Evolutionary conservation across 2,113 vertebrate species (phyloP).

Genomic region (Anhinga anhinga): DNA sequence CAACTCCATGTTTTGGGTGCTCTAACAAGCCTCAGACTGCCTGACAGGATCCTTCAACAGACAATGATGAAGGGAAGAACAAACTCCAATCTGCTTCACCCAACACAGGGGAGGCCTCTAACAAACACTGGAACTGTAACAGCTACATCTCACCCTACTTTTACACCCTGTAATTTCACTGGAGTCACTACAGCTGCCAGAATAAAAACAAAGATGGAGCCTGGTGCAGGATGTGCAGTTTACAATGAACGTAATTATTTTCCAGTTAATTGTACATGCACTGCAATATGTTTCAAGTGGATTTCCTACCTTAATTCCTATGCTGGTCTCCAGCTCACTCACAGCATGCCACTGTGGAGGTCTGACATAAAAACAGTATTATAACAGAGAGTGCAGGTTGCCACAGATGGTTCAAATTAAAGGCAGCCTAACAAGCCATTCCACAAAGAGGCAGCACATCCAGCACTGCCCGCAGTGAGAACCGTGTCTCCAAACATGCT

Average conservation of each 20-base stretch:
- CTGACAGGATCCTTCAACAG: not conserved
- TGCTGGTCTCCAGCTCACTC: not conserved
- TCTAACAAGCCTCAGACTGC: not conserved
- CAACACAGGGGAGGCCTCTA: not conserved
- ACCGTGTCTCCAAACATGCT: not conserved
- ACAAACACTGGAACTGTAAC: not conserved
- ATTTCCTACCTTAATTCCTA: not conserved
- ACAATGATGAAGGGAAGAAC: not conserved
- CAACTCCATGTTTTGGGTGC: not conserved
- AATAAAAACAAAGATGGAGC: not conserved
- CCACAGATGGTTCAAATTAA: conserved; percentile 52
- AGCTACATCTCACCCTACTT: not conserved
- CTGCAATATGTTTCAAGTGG: not conserved
- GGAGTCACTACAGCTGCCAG: not conserved
- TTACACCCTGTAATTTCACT: not conserved
- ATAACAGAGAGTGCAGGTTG: not conserved
- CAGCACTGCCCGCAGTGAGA: not conserved
- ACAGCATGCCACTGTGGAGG: not conserved
- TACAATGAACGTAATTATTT: not conserved
- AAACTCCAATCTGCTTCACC: not conserved
- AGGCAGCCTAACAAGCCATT: not conserved
- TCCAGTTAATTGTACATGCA: not conserved
- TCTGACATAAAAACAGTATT: not conserved
- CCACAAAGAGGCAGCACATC: not conserved
- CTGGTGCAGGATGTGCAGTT: not conserved